Conservation (phyloP, 1,140 invertebrate genomes). For the Procambarus virginalis region DNA sequence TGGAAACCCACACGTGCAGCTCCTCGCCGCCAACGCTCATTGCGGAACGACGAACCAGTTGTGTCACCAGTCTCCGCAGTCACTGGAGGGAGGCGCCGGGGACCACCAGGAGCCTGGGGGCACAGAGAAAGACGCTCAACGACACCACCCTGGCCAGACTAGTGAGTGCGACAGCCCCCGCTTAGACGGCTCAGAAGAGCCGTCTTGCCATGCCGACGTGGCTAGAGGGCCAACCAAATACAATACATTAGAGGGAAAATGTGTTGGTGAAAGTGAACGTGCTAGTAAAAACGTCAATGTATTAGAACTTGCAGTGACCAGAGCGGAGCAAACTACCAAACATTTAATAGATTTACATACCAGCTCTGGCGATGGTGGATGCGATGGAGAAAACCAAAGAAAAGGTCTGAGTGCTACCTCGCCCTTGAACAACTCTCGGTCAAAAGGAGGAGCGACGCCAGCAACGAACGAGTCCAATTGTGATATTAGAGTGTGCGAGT, state of each 20-base stretch:
- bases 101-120: not conserved
- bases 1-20: constrained; percentile 6
- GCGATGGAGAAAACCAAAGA: not conserved
- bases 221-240: not conserved
- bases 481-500: not conserved
- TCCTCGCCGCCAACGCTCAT: not conserved
- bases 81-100: not conserved
- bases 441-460: not conserved
- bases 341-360: not conserved
- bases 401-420: not conserved
- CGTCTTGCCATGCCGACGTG: not conserved
- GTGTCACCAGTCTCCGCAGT: not conserved
- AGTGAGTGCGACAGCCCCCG: not conserved
- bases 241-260: not conserved
- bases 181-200: not conserved
- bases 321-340: not conserved
- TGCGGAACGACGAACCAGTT: constrained; percentile 1
- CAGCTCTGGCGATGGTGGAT: not conserved
- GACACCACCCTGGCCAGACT: not conserved
- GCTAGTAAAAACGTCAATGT: not conserved
- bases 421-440: not conserved
- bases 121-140: not conserved
- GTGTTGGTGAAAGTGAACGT: not conserved
- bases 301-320: not conserved
- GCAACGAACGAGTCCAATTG: not conserved